Evolutionary conservation across 2,113 vertebrate genomes (phyloP).

Genomic region (Caloenas nicobarica): DNA sequence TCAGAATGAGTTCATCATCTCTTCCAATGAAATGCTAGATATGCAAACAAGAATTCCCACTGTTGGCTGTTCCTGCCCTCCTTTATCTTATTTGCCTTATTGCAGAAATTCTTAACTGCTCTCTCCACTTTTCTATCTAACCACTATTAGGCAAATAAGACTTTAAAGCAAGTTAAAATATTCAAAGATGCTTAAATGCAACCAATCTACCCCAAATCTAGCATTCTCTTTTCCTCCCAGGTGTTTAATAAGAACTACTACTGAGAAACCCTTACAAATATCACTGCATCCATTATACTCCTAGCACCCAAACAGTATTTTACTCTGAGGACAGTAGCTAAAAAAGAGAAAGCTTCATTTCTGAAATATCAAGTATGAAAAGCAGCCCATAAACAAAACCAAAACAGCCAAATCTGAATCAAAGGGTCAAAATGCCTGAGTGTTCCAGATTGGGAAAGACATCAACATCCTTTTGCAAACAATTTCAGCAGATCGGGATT

Average conservation of each 20-base stretch:
- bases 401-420: not conserved
- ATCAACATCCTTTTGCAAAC: not conserved
- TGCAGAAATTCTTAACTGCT: not conserved
- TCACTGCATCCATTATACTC: not conserved
- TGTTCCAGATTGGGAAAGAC: not conserved
- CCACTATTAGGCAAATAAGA: not conserved
- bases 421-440: not conserved
- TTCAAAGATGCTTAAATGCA: not conserved
- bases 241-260: not conserved
- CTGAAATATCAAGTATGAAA: not conserved
- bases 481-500: not conserved
- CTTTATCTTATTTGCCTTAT: not conserved
- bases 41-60: not conserved
- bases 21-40: not conserved
- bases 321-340: not conserved
- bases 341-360: not conserved
- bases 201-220: not conserved
- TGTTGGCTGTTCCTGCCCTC: fast-evolving
- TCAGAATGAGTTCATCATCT: not conserved
- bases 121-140: not conserved
- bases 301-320: not conserved
- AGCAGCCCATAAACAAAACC: not conserved
- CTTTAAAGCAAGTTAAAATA: not conserved
- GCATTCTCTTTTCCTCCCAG: not conserved
- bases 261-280: not conserved